A percentile compares a stretch with the other conserved stretches of the same genome.
phyloP scores from a whole-genome alignment of 1,140 invertebrate species.

The Trachelipus rathkii region DNA sequence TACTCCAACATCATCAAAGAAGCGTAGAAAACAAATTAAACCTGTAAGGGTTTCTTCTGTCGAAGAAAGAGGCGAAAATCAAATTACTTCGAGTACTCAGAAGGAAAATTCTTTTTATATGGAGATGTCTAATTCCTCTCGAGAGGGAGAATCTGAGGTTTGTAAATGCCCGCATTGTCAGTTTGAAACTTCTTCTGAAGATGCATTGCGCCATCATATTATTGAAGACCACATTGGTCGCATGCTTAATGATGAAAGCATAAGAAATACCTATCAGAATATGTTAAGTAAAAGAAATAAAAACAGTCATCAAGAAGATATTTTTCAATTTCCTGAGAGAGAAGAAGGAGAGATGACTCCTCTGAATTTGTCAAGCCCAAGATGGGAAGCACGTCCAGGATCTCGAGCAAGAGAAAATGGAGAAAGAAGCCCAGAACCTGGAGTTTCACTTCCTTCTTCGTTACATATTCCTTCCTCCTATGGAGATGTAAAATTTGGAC shows the following conservation, averaged over 20 bases:
- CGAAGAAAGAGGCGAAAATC: slow-evolving; percentile 38
- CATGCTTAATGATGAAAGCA: slow-evolving; percentile 34
- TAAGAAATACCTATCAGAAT: slow-evolving; percentile 5
- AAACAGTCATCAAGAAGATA: slow-evolving; percentile 1
- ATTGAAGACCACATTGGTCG: slow-evolving; percentile 43
- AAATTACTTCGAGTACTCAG: slow-evolving; percentile 23
- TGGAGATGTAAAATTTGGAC: slow-evolving; percentile 37
- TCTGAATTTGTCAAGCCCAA: slow-evolving; percentile 39
- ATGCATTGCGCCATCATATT: slow-evolving; percentile 35
- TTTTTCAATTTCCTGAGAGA: slow-evolving; percentile 26
- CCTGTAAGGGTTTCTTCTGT: slow-evolving; percentile 49
- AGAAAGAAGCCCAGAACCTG: slow-evolving; percentile 25
- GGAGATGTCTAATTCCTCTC: slow-evolving; percentile 29
- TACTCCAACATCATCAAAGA: slow-evolving; percentile 46
- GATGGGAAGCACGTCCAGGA: slow-evolving; percentile 31
- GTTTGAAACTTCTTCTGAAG: slow-evolving; percentile 29
- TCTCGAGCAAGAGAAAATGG: slow-evolving; percentile 28
- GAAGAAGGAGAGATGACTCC: slow-evolving; percentile 32
- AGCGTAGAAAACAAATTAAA: slow-evolving; percentile 51
- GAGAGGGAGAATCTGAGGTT: slow-evolving; percentile 31
- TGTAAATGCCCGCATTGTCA: slow-evolving; percentile 40
- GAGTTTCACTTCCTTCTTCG: slow-evolving; percentile 28
- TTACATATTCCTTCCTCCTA: slow-evolving; percentile 43
- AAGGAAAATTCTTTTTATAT: slow-evolving; percentile 34
- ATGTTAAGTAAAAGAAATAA: slow-evolving; percentile 12